A percentile compares a stretch with the other conserved stretches of the same genome.
Evolutionary conservation across 2,888 invertebrate species (phyloP).

Genomic region (Scrobipalpa costella): DNA sequence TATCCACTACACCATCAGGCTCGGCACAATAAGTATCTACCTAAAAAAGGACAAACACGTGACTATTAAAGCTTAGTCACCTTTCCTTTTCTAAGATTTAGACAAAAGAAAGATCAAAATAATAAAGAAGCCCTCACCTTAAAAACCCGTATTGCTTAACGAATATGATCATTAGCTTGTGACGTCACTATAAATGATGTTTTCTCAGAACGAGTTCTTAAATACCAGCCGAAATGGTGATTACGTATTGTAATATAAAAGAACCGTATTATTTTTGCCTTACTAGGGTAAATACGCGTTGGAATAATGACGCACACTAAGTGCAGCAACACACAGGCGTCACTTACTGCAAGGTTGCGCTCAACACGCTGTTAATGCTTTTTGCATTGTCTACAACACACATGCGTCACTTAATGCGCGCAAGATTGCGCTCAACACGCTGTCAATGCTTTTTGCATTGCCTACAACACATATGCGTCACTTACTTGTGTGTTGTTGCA

Average conservation of each 20-base stretch:
- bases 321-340: no score
- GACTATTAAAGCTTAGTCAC: not conserved
- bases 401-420: no score
- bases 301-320: not conserved
- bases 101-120: conserved; percentile 11
- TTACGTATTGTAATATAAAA: not conserved
- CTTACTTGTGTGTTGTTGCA: no score
- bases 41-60: no score
- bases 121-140: conserved; percentile 3
- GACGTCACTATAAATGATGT: conserved; percentile 5
- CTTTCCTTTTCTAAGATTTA: not conserved
- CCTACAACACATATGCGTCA: no score
- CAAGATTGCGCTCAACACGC: no score
- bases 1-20: no score
- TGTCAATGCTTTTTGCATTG: no score
- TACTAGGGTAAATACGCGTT: not conserved
- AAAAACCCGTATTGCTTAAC: not conserved
- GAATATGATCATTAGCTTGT: conserved; percentile 8
- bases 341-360: no score
- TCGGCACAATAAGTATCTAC: no score
- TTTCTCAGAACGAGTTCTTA: conserved; percentile 1
- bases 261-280: not conserved
- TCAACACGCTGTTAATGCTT: no score
- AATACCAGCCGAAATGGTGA: not conserved
- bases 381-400: no score